Evolutionary conservation across 2,888 invertebrate species (phyloP).

Genomic region (Drosophila anomalata): DNA sequence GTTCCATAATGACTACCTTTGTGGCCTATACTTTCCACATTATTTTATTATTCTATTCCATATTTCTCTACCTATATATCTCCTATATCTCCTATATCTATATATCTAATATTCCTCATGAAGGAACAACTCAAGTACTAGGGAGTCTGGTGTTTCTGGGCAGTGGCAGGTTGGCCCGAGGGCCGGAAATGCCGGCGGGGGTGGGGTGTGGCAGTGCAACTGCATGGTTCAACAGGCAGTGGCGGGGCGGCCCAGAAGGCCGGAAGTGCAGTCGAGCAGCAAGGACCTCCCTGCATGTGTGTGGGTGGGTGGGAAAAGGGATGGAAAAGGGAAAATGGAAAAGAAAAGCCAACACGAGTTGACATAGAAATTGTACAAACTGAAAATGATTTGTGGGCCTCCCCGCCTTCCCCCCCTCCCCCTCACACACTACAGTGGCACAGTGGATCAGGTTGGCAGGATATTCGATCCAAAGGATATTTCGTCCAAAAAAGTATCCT

Average conservation of each 20-base stretch:
- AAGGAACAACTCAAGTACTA: no score
- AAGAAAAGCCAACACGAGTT: slow-evolving; percentile 48
- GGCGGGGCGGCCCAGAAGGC: slow-evolving; percentile 60
- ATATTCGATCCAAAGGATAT: background rate
- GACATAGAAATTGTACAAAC: slow-evolving; percentile 76
- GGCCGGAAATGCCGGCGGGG: slow-evolving; percentile 55
- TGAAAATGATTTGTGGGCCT: slow-evolving; percentile 73
- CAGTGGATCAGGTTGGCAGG: background rate
- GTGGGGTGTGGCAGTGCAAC: slow-evolving; percentile 23
- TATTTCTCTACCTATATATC: no score
- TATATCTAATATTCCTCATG: no score
- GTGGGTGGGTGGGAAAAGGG: slow-evolving; percentile 11
- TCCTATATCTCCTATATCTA: no score
- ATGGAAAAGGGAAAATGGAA: slow-evolving; percentile 16
- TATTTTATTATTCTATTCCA: no score
- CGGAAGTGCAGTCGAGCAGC: slow-evolving; percentile 76
- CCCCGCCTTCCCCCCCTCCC: background rate
- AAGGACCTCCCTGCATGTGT: slow-evolving; percentile 42
- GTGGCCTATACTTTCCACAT: no score
- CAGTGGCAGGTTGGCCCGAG: no score
- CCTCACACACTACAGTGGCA: background rate
- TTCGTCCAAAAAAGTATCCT: background rate
- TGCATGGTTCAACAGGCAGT: slow-evolving; percentile 72
- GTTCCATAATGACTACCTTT: no score
- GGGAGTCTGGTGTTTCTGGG: no score